Percentiles rank a stretch among this genome's conserved stretches.
These are phyloP conservation scores for Leptosomus discolor DNA, from an alignment of 2,113 vertebrate species.

Conservation along the genomic window DNA sequence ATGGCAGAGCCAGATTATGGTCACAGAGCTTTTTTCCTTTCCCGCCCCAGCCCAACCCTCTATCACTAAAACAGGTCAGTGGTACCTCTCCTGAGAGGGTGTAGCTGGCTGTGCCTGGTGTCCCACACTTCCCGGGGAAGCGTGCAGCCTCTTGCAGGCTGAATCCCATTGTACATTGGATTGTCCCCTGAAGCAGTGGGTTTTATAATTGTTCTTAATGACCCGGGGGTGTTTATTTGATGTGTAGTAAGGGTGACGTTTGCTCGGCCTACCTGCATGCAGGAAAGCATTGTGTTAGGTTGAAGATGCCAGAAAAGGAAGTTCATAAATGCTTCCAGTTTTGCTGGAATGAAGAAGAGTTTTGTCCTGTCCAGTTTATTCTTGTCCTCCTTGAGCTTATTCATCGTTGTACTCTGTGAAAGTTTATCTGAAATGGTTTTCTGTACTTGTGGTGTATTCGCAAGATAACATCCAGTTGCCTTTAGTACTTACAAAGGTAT, in stretches of 20 bases:
- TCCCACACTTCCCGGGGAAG: background rate
- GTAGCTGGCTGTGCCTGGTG: background rate
- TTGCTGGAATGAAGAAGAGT: background rate
- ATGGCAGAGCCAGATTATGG: background rate
- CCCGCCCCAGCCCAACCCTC: background rate
- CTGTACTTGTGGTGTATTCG: background rate
- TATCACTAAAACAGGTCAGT: too few species aligned
- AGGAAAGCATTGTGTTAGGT: background rate
- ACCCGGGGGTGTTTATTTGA: background rate
- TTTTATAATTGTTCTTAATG: background rate
- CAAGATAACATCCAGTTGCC: background rate
- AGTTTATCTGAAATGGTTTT: background rate
- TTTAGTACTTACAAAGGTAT: fast-evolving
- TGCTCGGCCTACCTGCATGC: background rate
- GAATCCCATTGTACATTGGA: background rate
- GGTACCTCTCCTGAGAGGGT: background rate
- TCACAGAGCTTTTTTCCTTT: background rate
- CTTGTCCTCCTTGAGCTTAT: background rate
- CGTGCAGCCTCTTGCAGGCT: background rate
- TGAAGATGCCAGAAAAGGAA: background rate
- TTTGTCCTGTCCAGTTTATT: background rate
- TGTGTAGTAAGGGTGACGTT: background rate
- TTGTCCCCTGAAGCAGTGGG: background rate
- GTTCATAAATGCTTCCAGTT: background rate
- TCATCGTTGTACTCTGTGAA: background rate